Evolutionary conservation across 2,797 vertebrate species (phyloP), one percentile per base, ranked within the genome.

Genomic region (Anas flavirostris): DNA sequence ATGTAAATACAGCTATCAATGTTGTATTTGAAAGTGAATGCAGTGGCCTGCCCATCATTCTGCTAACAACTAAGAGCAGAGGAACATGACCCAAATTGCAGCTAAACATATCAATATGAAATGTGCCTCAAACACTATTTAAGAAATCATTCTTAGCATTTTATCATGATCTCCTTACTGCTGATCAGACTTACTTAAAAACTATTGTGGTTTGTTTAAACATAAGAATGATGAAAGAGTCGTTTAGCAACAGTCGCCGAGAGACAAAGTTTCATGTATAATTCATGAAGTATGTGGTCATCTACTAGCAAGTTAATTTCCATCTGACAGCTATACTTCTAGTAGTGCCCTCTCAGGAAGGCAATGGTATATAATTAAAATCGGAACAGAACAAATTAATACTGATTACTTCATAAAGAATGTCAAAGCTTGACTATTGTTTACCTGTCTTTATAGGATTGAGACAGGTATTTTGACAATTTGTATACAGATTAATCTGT

Each of bases 211-310:
- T 96, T 97, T 97, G 95, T 95, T 95, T 96, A 97, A 97, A 97
- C 92, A 53, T 85, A 95, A 93, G 93, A 96, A 94, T 88, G 95
- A 96, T 97, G 96, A 98, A 97, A 98, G 96, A 93, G 94, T 97
- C 96, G 97, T 97, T 97, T 96, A 97, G 95, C 93, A 95, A 97
- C 88, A 97, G 97, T 95, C 97, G 96, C 93, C 21, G 43, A 94
- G 97, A 97, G 97, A 97, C 96, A 95, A 97, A 96, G 95, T 96
- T 97, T 96, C 95, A 98, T 98, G 97, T 97, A 97, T 98, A 97
- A 98, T 98, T 98, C 97, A 98, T 98, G 95, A 98, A 96, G 81
- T 91, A n/a, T 90, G 12, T 97, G 97, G 98, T 98, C 98, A 98
- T 96, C 97, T 96, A 94, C 95, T 87, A 90, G 97, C 93, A 97